Base-by-base conservation (phyloP, 2,888 invertebrate genomes). In the Hydriomena furcata region DNA sequence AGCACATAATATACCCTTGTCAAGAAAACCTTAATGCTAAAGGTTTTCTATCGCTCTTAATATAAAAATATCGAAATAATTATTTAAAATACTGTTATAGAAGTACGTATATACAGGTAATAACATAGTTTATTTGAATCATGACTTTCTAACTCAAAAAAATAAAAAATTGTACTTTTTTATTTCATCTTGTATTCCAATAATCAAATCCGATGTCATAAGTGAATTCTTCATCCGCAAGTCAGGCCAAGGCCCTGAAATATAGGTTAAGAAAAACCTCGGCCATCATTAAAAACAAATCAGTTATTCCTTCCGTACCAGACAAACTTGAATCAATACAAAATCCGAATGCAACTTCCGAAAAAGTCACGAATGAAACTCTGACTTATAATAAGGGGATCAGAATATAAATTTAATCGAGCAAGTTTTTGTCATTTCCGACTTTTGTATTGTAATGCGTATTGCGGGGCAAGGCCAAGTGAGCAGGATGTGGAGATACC, bases 391-490 rank as follows among this genome's bases (percentile, higher is more conserved):
- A 0, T 28, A 4, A 28, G 25, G 51, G 32, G 11, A 58, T 62
- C 75, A 82, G 61, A 77, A 75, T 74, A 70, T 66, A 79, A 67
- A 79, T 76, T 84, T 73, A 80, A 81, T 79, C 74, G 73, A 48
- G 60, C 52, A 63, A 58, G 60, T 52, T 65, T 62, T 55, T 72
- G 75, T 76, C 77, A 77, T 82, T 81, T 87, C 76, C 77, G 82
- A 77, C 86, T 80, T 80, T 82, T 83, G 79, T 85, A 79, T 82
- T 80, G 78, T 82, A 82, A 74, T 79, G 74, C 66, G 66, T 61
- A 57, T 68, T 68, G 58, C 67, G 65, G 79, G 75, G 68, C 87
- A 86, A 89, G 89, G 87, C 79, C 81, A 81, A 47, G 59, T 41
- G 76, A 82, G 62, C 53, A 68, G 68, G 79, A 82, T 25, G 65